Percentiles rank a stretch among this genome's conserved stretches.
phyloP scores from a whole-genome alignment of 2,888 invertebrate genomes.

The Acronicta leporina region DNA sequence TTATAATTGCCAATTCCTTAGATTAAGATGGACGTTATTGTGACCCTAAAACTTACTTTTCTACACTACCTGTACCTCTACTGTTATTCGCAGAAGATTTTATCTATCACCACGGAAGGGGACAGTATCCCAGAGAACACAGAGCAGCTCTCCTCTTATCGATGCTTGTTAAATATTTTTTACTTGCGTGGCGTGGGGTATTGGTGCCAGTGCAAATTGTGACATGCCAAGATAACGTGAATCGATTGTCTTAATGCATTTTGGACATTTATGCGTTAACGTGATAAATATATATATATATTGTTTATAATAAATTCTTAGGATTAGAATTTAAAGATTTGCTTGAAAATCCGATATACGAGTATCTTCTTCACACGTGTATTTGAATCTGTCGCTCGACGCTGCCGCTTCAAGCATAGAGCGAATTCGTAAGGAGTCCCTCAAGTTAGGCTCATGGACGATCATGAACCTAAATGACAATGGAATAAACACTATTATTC shows the following conservation, averaged over 20 bases:
- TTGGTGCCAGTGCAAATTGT: constrained; percentile 46
- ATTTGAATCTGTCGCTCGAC: too few species aligned
- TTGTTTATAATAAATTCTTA: not conserved
- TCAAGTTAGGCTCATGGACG: too few species aligned
- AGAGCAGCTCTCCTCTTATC: constrained; percentile 38
- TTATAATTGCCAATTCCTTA: too few species aligned
- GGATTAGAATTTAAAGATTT: too few species aligned
- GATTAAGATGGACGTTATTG: too few species aligned
- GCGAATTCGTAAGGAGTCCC: too few species aligned
- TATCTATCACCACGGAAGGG: constrained; percentile 12
- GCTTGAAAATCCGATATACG: too few species aligned
- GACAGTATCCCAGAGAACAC: constrained; percentile 10
- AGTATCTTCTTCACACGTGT: too few species aligned
- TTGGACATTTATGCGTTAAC: constrained; percentile 21
- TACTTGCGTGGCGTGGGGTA: constrained; percentile 17
- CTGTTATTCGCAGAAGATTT: constrained; percentile 20
- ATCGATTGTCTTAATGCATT: constrained; percentile 38
- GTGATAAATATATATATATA: constrained; percentile 4
- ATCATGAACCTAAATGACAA: too few species aligned
- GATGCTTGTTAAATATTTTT: constrained; percentile 23
- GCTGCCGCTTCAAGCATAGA: too few species aligned
- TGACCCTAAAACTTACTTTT: not conserved
- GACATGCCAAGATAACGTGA: constrained; percentile 24
- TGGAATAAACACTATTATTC: too few species aligned
- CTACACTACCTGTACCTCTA: constrained; percentile 36